Evolutionary conservation across 1,140 invertebrate species (phyloP).

Genomic region (Varroa destructor): DNA sequence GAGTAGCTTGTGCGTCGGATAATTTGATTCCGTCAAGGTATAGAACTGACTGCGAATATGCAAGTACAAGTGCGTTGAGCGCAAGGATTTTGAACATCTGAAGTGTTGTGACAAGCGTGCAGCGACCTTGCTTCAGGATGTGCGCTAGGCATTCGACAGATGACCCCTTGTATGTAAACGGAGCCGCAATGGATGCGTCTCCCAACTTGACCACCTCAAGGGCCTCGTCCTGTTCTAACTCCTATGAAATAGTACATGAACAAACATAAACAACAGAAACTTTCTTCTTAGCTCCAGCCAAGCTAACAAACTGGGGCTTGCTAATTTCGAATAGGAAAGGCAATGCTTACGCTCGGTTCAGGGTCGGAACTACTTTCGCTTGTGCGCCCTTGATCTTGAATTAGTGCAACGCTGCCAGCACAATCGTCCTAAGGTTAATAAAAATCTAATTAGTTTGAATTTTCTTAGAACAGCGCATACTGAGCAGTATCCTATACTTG

Average conservation of each 20-base stretch:
- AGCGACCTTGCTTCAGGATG: constrained; percentile 96
- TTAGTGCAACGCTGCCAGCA: too few relatives aligned
- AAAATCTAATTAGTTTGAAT: too few relatives aligned
- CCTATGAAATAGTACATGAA: constrained; percentile 58
- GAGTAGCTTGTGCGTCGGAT: constrained; percentile 88
- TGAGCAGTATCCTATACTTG: too few relatives aligned
- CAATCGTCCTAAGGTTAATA: too few relatives aligned
- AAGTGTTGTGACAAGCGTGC: constrained; percentile 92
- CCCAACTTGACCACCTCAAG: constrained; percentile 81
- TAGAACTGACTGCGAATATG: constrained; percentile 95
- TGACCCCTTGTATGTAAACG: constrained; percentile 93
- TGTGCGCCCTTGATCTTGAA: too few relatives aligned
- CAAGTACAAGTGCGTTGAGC: constrained; percentile 90
- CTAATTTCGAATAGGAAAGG: constrained; percentile 39
- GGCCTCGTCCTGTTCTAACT: constrained; percentile 79
- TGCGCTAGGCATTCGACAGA: constrained; percentile 95
- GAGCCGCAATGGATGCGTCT: constrained; percentile 96
- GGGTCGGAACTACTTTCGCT: too few relatives aligned
- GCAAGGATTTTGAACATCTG: constrained; percentile 99
- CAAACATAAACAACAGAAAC: too few relatives aligned
- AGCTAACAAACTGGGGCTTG: constrained; percentile 40
- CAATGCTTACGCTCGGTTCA: too few relatives aligned
- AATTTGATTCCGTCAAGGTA: constrained; percentile 97
- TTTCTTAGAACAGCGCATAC: too few relatives aligned
- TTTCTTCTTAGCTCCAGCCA: too few relatives aligned